Base-by-base conservation (phyloP, 2,888 invertebrate species). In the Epinotia bilunana region DNA sequence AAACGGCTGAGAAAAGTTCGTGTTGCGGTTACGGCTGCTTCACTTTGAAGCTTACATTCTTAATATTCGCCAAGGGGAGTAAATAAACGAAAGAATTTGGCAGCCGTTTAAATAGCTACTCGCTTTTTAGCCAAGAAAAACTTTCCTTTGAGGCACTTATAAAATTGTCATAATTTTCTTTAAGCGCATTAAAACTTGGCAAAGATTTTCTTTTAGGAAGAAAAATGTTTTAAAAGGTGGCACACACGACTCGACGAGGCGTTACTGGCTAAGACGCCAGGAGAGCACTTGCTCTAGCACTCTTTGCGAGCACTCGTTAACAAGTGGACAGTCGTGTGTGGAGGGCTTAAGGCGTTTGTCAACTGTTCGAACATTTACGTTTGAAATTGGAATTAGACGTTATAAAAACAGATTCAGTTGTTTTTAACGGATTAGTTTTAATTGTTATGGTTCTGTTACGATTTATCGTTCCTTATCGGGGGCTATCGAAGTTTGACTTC, bases 321-420 rank as follows among this genome's bases (percentile, higher is more conserved):
- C 91, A 91, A 92, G 93, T 91, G 91, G 91, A 86, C 86, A 88
- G 88, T 87, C 85, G 85, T 87, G 84, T 86, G 83, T 79, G 74
- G 53, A 79, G 78, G 60, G 78, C 72, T 76, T 81, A 79, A 81
- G 39, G 55, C 39, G 28, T 69, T 62, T 69, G 55, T 69, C 77
- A 79, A 83, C 80, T 81, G 81, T 79, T 68, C 33, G 64, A 39
- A 63, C 1, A 7, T 49, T 18, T 53, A 6, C 53, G 33, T 46
- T 65, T 49, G 18, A 69, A 74, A 33, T 53, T 71, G 33, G 57
- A 72, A 63, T 43, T 16, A 18, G 16, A 16, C 55, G 20, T 63
- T 71, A 62, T 61, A 20, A 55, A 69, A 28, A 69, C 6, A 18
- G 39, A 67, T 23, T 33, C 18, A 7, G 61, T 53, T 61, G 55